Base-by-base conservation (phyloP, 1,140 invertebrate genomes). In the Atopsyche davidsoni region DNA sequence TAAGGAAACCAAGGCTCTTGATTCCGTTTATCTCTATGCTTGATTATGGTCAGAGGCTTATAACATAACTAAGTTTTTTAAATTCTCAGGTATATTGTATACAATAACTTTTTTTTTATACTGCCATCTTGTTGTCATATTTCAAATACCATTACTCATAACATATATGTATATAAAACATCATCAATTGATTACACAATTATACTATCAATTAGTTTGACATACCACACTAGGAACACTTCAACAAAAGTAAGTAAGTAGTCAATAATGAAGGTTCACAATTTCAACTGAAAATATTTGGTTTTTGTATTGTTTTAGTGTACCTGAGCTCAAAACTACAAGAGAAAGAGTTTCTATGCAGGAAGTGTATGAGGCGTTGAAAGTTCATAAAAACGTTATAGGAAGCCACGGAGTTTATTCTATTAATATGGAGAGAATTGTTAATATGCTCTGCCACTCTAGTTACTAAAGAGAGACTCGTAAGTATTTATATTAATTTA, bases 351-450 rank as follows among this genome's bases (percentile, higher is more conserved):
- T 79, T 24, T 74, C 75, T 0, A 67, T 79, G 23, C 69, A 71
- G 34, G 77, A 79, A 57, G 68, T 77, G 35, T 77, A 79, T 53
- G 67, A 68, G 14, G 76, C 75, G 2, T 63, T 79, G 16, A 58
- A 68, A 10, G 64, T 65, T 11, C 70, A 79, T 52, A 73, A 65
- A 47, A 78, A 78, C 62, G 57, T 76, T 0, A 77, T 80, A 42
- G 70, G 75, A 2, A 78, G 75, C 11, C 76, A 79, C 62, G 71
- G 76, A 1, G 71, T 79, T 1, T 78, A 79, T 60, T 68, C 77
- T 14, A 67, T 79, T 1, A 79, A 79, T 53, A 78, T 78, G 75
- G 78, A 80, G 54, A 66, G 76, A 36, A 55, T 80, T 2, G 73
- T 75, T 4, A 67, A 72, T 40, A 75, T 78, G 68, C 61, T 80